Evolutionary conservation across 2,113 vertebrate genomes (phyloP).

Genomic region (Amblyornis subalaris): DNA sequence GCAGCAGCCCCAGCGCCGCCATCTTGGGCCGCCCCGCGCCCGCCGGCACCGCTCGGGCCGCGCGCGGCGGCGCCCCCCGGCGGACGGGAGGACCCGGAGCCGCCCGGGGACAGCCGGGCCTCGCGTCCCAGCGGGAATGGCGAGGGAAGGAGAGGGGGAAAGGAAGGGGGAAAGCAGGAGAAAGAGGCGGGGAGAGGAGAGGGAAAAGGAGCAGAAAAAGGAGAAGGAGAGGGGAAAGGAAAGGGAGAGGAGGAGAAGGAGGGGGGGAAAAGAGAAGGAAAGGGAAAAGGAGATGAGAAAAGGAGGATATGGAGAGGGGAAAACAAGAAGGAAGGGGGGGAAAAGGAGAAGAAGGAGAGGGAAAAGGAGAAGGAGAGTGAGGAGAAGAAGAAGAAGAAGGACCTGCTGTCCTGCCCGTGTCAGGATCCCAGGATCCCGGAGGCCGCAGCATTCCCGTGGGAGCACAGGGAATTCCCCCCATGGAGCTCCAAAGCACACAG

Average conservation of each 20-base stretch:
- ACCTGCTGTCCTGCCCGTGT: neutral
- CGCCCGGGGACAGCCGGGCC: neutral
- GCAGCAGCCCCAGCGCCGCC: constrained; percentile 12
- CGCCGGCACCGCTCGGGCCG: neutral
- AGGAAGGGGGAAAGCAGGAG: too few relatives aligned
- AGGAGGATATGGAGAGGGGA: neutral
- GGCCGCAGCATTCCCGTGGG: neutral
- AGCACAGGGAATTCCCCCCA: neutral
- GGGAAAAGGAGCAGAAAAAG: too few relatives aligned
- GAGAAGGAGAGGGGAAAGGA: neutral
- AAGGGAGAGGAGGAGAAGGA: neutral
- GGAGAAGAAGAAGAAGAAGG: neutral
- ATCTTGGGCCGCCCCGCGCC: neutral
- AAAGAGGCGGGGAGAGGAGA: neutral
- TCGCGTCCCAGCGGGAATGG: neutral
- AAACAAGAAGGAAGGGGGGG: too few relatives aligned
- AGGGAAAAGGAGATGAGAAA: neutral
- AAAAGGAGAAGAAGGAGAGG: too few relatives aligned
- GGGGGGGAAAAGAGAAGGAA: too few relatives aligned
- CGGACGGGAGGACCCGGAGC: neutral
- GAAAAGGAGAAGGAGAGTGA: too few relatives aligned
- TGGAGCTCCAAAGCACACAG: neutral
- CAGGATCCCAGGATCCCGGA: too few relatives aligned
- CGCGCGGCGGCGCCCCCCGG: neutral
- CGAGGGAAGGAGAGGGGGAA: neutral